A percentile compares a stretch with the other conserved stretches of the same genome.
phyloP scores from a whole-genome alignment of 2,113 vertebrate species.

The Amphiprion percula region DNA sequence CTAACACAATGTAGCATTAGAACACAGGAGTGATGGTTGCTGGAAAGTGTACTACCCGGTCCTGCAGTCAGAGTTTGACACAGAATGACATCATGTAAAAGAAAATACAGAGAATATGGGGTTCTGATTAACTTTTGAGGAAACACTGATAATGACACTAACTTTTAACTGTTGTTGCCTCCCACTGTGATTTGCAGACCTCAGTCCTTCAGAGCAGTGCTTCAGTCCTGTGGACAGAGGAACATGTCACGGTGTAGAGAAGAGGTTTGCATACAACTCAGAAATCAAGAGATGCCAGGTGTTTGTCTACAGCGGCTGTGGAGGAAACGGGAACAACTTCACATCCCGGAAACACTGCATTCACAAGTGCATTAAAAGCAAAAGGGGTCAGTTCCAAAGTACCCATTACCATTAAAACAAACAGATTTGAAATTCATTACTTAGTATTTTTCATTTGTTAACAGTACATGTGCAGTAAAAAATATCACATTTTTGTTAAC shows the following conservation, averaged over 20 bases:
- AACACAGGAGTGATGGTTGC: too few species aligned
- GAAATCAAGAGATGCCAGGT: slow-evolving; percentile 79
- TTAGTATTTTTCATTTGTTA: too few species aligned
- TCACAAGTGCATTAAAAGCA: slow-evolving; percentile 84
- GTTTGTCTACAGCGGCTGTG: slow-evolving; percentile 91
- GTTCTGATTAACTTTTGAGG: not conserved
- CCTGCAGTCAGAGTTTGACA: not conserved
- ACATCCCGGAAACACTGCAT: slow-evolving; percentile 80
- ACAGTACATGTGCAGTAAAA: too few species aligned
- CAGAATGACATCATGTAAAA: not conserved
- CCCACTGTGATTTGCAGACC: slow-evolving; percentile 67
- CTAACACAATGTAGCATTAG: too few species aligned
- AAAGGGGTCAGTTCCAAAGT: slow-evolving; percentile 14
- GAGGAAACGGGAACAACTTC: slow-evolving; percentile 95
- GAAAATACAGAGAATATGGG: not conserved
- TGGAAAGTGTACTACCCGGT: too few species aligned
- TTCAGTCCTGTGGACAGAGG: slow-evolving; percentile 81
- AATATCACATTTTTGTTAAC: not conserved
- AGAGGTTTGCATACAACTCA: slow-evolving; percentile 86
- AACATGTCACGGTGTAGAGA: slow-evolving; percentile 78
- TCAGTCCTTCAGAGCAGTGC: slow-evolving; percentile 77
- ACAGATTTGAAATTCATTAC: not conserved
- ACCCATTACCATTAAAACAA: not conserved
- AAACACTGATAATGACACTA: not conserved
- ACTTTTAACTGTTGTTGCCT: not conserved